Evolutionary conservation across 2,113 vertebrate genomes (phyloP), one percentile per base, ranked within the genome.

Genomic region (Nothocercus julius): DNA sequence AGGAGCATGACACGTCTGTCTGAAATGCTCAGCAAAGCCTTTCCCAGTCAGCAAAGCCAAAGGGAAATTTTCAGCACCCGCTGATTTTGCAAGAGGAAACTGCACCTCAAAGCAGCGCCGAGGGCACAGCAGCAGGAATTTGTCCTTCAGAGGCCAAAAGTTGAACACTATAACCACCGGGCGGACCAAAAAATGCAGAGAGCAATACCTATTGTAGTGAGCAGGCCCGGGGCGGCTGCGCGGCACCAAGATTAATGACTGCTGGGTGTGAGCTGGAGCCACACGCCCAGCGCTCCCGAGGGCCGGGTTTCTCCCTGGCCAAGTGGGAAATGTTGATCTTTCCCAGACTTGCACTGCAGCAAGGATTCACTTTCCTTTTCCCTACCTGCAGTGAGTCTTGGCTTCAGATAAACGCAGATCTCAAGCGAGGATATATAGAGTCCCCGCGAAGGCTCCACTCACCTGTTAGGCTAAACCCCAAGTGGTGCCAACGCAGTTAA

Each of bases 81-180:
- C 67, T 66, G 77, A 36, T 95, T 95, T 92, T 2, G 0, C 80
- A 94, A 91, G 82, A 96, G 96, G 96, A 97, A 97, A 92, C 96
- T 96, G 95, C 96, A 95, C 96, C 97, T 91, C 36, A 12, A 69
- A 84, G 90, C 70, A 87, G 85, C 4, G 0, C 92, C 6, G 62
- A 88, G 88, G 92, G 88, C 92, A 96, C 87, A 44, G 69, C 74
- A 82, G 11, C 58, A 64, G 96, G 96, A 96, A 81, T 96, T 85
- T 73, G 85, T 90, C 95, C 76, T 92, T 16, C 82, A 51, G 90
- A 82, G 92, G 92, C 76, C 92, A 75, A 86, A 56, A 95, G 76
- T n/a, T 51, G 82, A 91, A 54, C 9, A 78, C 6, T 68, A 14
- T n/a, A 85, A 54, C 75, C 92, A 70, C 1, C 19, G 58, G 85